Evolutionary conservation across 2,797 vertebrate species (phyloP), one percentile per base, ranked within the genome.

Genomic region (Tokudaia muenninki): DNA sequence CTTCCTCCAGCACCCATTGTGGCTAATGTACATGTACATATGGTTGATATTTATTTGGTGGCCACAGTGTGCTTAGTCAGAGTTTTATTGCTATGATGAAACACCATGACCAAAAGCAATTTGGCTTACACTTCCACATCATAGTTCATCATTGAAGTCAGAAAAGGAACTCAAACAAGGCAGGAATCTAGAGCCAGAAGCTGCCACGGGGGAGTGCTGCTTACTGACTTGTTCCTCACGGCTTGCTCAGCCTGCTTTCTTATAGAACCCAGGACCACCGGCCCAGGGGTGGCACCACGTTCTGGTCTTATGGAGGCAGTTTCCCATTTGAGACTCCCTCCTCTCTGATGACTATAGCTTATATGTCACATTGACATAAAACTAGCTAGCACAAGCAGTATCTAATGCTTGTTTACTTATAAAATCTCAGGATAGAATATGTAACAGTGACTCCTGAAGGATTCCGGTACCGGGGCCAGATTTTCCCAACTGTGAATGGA

Each of bases 381-480:
- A 24, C 19, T 31, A 63, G 61, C 61, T 47, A 67, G 63, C 47
- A 61, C 63, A 90, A 22, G 24, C 81, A 47, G 63, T 92, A 24
- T 93, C 94, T 98, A 67, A 97, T 61, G 13, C 1, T 17, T 77
- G 29, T 97, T 95, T 96, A 47, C n/a, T 97, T 94, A 83, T 77
- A 44, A 87, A 37, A 97, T 82, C 89, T 1, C 94, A 99, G 99
- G 98, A 98, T 99, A 94, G 99, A 99, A 98, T 99, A 99, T 78
- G 99, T 99, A 96, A 99, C 99, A 31, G 99, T 99, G 98, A 99
- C 99, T 0, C 99, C 99, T 0, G 99, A 99, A 97, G 99, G 99
- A 86, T 99, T 99, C 98, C 99, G 99, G 82, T 99, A 99, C 98
- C 99, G 99, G 37, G 99, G 99, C 26, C 99, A 99, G 97, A 98